Evolutionary conservation across 2,113 vertebrate species (phyloP), one percentile per base, ranked within the genome.

Genomic region (Syngnathoides biaculeatus): DNA sequence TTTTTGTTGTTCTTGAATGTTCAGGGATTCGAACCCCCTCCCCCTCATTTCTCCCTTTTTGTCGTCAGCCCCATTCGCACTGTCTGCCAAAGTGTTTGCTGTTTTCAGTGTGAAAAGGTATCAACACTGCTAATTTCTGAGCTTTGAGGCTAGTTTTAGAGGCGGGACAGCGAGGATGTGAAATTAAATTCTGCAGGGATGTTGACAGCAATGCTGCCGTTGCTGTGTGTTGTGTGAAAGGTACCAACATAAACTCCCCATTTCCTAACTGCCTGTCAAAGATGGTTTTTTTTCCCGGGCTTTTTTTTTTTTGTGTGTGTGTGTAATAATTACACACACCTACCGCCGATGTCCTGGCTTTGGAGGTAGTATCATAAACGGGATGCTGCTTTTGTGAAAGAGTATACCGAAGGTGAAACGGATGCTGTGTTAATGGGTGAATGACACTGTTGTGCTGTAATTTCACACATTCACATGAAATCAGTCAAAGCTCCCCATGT

Each of bases 1-100:
- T 71, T 80, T 81, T 80, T 80, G 40, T 80, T 63, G 65, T 47
- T 73, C 71, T 82, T 69, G 73, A 84, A 76, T 26, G 75, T 84
- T 87, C 83, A 88, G 86, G 84, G 86, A 88, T 69, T 63, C 74
- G n/a, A n/a, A n/a, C n/a, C n/a, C n/a, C n/a, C n/a, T n/a, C n/a
- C n/a, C n/a, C n/a, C 58, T 40, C 8, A 1, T 39, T 58, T 78
- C 72, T 74, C 64, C 3, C 74, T 39, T 69, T 67, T 67, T 35
- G 65, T 76, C 19, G 27, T 62, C 63, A 65, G 65, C 58, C 59
- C 11, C 35, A 13, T 61, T 39, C 59, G 42, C 20, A 22, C 39
- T 26, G 12, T 13, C 39, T 17, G 22, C 24, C 12, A 14, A 61
- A 42, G n/a, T 17, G 6, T 9, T 57, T 17, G 13, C 2, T 30